Evolutionary conservation across 1,140 invertebrate genomes (phyloP).

Genomic region (Gryon sp.): DNA sequence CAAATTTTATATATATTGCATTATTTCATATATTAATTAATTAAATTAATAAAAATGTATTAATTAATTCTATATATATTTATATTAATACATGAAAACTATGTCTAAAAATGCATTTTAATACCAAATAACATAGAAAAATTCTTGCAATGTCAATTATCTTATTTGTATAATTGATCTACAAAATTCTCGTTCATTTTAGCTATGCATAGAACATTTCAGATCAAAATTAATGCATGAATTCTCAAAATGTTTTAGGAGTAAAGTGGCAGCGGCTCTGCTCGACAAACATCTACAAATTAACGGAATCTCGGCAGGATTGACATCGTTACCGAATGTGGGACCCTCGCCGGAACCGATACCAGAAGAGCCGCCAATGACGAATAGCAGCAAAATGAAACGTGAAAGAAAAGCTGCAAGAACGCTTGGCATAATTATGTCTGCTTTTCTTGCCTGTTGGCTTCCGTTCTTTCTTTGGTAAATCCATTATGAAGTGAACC

Average conservation of each 20-base stretch:
- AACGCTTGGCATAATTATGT: conserved; percentile 97
- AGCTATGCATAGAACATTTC: neutral
- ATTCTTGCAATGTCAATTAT: too few relatives aligned
- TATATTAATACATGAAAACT: too few relatives aligned
- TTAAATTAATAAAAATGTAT: too few relatives aligned
- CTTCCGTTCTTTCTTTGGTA: conserved; percentile 96
- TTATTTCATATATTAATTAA: too few relatives aligned
- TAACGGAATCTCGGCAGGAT: conserved; percentile 89
- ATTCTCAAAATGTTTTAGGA: conserved; percentile 80
- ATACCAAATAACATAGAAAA: too few relatives aligned
- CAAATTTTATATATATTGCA: too few relatives aligned
- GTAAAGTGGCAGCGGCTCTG: conserved; percentile 90
- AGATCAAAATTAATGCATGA: conserved; percentile 6
- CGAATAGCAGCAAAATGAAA: conserved; percentile 89
- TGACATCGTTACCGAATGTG: conserved; percentile 81
- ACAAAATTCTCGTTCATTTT: too few relatives aligned
- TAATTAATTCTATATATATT: too few relatives aligned
- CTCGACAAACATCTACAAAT: conserved; percentile 93
- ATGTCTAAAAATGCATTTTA: too few relatives aligned
- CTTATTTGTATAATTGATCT: too few relatives aligned
- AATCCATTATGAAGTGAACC: conserved; percentile 5
- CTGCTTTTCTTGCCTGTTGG: conserved; percentile 95
- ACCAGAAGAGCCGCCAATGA: conserved; percentile 76
- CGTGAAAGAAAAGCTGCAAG: conserved; percentile 95
- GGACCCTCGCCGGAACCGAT: conserved; percentile 75